Base-by-base conservation (phyloP, 2,113 vertebrate species). In the Syngnathus scovelli region DNA sequence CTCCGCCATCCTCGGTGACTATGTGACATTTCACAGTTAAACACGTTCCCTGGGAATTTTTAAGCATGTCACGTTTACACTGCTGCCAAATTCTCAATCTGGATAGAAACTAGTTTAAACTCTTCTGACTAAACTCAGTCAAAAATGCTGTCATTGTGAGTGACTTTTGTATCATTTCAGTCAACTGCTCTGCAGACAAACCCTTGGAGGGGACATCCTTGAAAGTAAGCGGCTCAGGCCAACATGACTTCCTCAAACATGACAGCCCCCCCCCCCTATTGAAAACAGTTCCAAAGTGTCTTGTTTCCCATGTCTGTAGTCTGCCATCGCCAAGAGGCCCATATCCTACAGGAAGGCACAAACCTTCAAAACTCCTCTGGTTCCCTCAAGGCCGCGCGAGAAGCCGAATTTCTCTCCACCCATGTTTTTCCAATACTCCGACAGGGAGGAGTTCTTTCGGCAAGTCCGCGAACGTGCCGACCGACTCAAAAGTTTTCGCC, bases 1-100 rank as follows among this genome's bases (percentile, higher is more conserved):
- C 64, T 96, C 95, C 56, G 74, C 86, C 66, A 94, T 97, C 86
- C 49, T 86, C 48, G 91, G 94, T 96, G 91, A 44, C 21, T 43
- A 12, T 5, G 60, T 23, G 27, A 2, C 27, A 33, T 33, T 33
- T 33, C 27, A 33, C 27, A 33, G 27, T 33, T 33, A 33, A 33
- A 33, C 27, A 33, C 27, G 27, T 33, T 33, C 27, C 27, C 27
- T 33, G 27, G 27, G 27, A 27, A 2, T 27, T 27, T 27, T 27
- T 27, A 2, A 27, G 27, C 27, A 27, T 2, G 27, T 27, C 27
- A 27, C 27, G 27, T 33, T 33, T 33, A 33, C 27, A 33, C 3
- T 33, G 27, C 0, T 33, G 27, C 27, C 27, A 33, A 33, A 33
- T 33, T 33, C 27, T 3, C 27, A 33, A 33, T 33, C 27, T 33